Base-by-base conservation (phyloP, 2,113 vertebrate species). In the Pelobates fuscus region DNA sequence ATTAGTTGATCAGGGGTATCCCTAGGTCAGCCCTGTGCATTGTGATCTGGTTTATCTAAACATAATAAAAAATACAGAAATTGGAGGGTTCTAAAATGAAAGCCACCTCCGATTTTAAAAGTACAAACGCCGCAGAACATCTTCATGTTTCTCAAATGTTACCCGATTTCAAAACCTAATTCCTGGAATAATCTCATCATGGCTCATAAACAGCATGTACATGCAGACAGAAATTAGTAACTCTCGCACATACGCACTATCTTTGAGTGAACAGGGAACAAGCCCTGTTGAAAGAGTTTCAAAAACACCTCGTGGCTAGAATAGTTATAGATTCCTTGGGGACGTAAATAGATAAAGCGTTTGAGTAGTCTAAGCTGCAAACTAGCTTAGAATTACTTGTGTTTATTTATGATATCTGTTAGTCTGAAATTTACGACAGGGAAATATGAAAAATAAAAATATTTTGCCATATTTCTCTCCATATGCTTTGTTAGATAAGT, bases 281-380 rank as follows among this genome's bases (percentile, higher is more conserved):
- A 71, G 69, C 32, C 32, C 69, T 71, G 57, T 61, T 71, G 57
- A 73, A 67, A 67, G 54, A 67, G 73, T 76, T 46, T 67, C 63
- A 76, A 76, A 76, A 76, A 76, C 64, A 76, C 55, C 73, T 67
- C 29, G 60, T 76, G 73, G 73, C 73, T 60, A 67, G 73, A 76
- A 76, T 76, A 76, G 55, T 76, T 67, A 67, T 59, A 41, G 73
- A 6, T 27, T 64, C 73, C 55, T 76, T 41, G 41, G 73, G 73
- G 64, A 67, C n/a, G 23, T 25, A 24, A 76, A n/a, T 18, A 76
- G 73, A 76, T 76, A 76, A 76, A 76, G 64, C 64, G 57, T 67
- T 44, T 25, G 64, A 67, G 55, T 60, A 60, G 54, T 46, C 66
- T 67, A 67, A 67, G 55, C 64, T 32, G 64, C 37, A 67, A 67